Base-by-base conservation (phyloP, 2,113 vertebrate species). In the Seriola rivoliana region DNA sequence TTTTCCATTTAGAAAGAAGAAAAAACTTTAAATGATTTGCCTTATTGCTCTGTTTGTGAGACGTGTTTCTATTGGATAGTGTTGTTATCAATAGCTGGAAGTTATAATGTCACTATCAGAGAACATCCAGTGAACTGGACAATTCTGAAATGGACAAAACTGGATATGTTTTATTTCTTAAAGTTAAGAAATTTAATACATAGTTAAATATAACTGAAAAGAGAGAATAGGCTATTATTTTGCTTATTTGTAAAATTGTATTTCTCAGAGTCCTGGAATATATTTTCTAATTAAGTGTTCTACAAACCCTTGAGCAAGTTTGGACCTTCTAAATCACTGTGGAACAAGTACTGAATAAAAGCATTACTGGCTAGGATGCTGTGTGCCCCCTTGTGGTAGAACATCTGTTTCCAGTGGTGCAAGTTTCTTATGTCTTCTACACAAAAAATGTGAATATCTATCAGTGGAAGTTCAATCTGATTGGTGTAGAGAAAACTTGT, bases 331-430 rank as follows among this genome's bases (percentile, higher is more conserved):
- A 29, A 29, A 29, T 29, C 29, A 29, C 29, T 29, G 29, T 29
- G 29, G 29, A 29, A 29, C 29, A 29, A 29, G 29, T 29, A 29
- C 29, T 29, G 29, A 42, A 42, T 42, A 67, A 16, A 32, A 0
- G 2, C 29, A 21, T 42, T 23, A 25, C 21, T 57, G 62, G 40
- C 8, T 8, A 23, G 1, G 17, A 54, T 38, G 25, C 58, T 66
- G 12, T 48, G 2, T 32, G 8, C 19, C 13, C 29, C 65, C 40
- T 70, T 76, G 50, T 85, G 54, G 58, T 29, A n/a, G 4, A 68
- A 57, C n/a, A 60, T 77, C 6, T 65, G 66, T 34, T 25, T 70
- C n/a, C 29, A 54, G 44, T 52, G 23, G n/a, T 63, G 29, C 64
- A 11, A 14, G 2, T 8, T 12, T 52, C 19, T 50, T 50, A 29